These are phyloP conservation scores for Peromyscus attwateri DNA, from an alignment of 2,797 vertebrate species.

Conservation along the genomic window DNA sequence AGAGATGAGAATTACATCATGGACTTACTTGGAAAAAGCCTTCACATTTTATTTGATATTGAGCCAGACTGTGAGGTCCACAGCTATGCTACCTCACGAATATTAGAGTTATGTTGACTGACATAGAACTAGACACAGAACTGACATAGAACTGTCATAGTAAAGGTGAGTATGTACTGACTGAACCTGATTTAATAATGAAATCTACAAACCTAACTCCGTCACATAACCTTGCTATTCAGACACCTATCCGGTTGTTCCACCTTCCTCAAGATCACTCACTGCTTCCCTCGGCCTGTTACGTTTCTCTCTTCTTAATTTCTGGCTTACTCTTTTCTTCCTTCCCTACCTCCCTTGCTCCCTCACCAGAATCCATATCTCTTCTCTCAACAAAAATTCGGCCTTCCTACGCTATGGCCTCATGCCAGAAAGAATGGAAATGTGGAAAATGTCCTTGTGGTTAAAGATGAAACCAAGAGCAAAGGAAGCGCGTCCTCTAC, in stretches of 20 bases:
- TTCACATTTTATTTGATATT: constrained; percentile 48
- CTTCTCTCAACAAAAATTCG: constrained; percentile 69
- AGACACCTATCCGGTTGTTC: background rate
- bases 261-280: accelerated
- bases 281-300: background rate
- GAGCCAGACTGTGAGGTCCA: background rate
- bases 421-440: constrained; percentile 70
- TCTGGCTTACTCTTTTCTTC: background rate
- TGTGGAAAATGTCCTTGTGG: constrained; percentile 69
- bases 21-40: background rate
- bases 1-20: background rate
- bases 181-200: background rate
- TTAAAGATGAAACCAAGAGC: constrained; percentile 60
- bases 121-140: background rate
- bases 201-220: background rate
- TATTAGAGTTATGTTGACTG: constrained; percentile 26
- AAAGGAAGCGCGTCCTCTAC: background rate
- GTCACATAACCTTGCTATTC: background rate
- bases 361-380: constrained; percentile 15
- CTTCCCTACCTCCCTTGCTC: background rate
- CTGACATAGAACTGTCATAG: background rate
- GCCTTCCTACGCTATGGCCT: constrained; percentile 60
- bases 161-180: background rate
- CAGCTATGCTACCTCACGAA: background rate
- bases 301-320: background rate